A percentile compares a stretch with the other conserved stretches of the same genome.
Evolutionary conservation across 2,113 vertebrate species (phyloP).

Genomic region (Tinamus guttatus): DNA sequence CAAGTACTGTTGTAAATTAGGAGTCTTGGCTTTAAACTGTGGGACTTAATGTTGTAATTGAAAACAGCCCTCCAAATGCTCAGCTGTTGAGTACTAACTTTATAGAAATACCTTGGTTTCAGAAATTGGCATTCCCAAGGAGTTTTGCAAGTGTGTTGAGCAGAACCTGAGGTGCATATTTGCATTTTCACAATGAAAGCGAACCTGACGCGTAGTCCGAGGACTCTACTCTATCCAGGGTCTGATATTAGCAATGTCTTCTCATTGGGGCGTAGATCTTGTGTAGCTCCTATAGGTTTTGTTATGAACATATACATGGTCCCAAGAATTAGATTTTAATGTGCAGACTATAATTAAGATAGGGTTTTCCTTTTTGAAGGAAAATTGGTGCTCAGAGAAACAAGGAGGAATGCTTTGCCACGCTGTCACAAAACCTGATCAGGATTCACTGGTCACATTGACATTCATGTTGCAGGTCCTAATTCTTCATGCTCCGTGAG

Average conservation of each 20-base stretch:
- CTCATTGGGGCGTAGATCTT: not conserved
- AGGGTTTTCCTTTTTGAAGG: not conserved
- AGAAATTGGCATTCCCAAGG: not conserved
- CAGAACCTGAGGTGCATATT: not conserved
- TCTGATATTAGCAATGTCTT: not conserved
- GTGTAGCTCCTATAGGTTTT: not conserved
- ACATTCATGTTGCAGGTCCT: not conserved
- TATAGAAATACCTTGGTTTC: slow-evolving; percentile 51
- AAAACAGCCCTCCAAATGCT: slow-evolving; percentile 63
- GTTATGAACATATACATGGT: not conserved
- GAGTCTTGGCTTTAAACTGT: slow-evolving; percentile 67
- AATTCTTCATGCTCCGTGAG: not conserved
- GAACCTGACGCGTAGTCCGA: not conserved
- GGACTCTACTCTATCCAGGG: not conserved
- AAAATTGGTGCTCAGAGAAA: not conserved
- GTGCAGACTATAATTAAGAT: not conserved
- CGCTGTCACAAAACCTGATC: not conserved
- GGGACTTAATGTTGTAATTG: slow-evolving; percentile 65
- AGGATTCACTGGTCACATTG: not conserved
- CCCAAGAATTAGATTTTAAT: not conserved
- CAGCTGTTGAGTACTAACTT: slow-evolving; percentile 51
- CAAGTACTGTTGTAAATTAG: slow-evolving; percentile 64
- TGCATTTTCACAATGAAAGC: not conserved
- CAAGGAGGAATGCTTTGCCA: not conserved
- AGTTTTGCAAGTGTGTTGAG: not conserved